These are phyloP conservation scores for Platysternon megacephalum DNA, from an alignment of 2,113 vertebrate species.

Conservation along the genomic window DNA sequence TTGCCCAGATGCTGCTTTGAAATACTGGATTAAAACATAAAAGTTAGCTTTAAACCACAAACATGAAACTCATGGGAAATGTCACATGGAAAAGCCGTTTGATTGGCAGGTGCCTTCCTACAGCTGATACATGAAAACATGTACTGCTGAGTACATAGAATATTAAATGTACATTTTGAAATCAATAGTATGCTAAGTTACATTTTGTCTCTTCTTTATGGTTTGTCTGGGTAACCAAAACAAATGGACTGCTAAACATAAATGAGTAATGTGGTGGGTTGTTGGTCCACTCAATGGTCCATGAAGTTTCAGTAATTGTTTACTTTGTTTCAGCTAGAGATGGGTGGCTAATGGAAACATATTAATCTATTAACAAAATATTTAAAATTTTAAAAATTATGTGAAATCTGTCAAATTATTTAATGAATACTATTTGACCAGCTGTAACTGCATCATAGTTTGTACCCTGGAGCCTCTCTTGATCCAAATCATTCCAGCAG, in stretches of 20 bases:
- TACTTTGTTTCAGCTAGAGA: neutral
- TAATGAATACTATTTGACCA: neutral
- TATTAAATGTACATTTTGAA: neutral
- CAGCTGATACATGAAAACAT: neutral
- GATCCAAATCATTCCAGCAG: neutral
- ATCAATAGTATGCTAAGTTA: fast-evolving
- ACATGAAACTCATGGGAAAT: slow-evolving; percentile 28
- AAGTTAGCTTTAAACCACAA: slow-evolving; percentile 48
- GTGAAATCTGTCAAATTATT: neutral
- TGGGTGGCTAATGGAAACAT: neutral
- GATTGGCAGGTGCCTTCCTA: slow-evolving; percentile 44
- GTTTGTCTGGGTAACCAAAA: neutral
- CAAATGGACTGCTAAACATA: fast-evolving
- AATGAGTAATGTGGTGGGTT: neutral
- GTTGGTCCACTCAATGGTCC: neutral
- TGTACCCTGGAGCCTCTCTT: neutral
- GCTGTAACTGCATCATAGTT: neutral
- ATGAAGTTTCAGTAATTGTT: neutral
- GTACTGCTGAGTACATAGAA: neutral
- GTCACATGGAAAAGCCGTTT: slow-evolving; percentile 6
- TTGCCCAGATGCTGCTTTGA: slow-evolving; percentile 78
- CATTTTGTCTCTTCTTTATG: fast-evolving
- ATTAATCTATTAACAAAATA: neutral
- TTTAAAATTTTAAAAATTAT: neutral
- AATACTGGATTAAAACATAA: slow-evolving; percentile 57